Evolutionary conservation across 1,140 invertebrate genomes (phyloP).

Genomic region (Drepana arcuata): DNA sequence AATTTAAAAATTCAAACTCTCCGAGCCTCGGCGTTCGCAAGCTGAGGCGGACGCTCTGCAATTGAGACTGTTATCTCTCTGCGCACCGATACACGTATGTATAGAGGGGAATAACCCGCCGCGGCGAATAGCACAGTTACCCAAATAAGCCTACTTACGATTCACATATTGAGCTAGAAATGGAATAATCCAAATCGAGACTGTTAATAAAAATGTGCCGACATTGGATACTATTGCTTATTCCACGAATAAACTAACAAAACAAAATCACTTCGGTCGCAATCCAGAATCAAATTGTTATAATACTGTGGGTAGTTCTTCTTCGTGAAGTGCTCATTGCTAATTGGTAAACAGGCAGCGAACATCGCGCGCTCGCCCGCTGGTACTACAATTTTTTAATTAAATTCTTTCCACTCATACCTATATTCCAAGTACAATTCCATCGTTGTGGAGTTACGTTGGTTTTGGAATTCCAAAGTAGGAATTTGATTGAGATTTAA

Average conservation of each 20-base stretch:
- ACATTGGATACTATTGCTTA: constrained; percentile 22
- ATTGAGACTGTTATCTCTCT: constrained; percentile 60
- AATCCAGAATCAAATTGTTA: constrained; percentile 39
- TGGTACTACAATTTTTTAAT: constrained; percentile 54
- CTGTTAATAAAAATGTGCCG: constrained; percentile 21
- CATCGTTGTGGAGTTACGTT: constrained; percentile 30
- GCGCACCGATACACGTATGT: constrained; percentile 28
- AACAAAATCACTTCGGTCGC: constrained; percentile 13
- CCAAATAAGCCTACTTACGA: constrained; percentile 16
- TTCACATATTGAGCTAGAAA: constrained; percentile 11
- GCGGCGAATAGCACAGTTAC: constrained; percentile 26
- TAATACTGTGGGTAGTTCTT: constrained; percentile 34
- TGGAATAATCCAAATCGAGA: constrained; percentile 24
- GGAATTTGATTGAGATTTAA: constrained; percentile 54
- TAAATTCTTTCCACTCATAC: constrained; percentile 61
- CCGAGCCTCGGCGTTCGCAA: constrained; percentile 49
- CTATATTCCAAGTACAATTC: constrained; percentile 55
- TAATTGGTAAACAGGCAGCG: constrained; percentile 59
- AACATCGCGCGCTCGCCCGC: constrained; percentile 28
- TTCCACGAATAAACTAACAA: constrained; percentile 19
- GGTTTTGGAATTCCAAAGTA: constrained; percentile 39
- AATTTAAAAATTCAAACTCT: constrained; percentile 74
- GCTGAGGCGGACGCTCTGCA: constrained; percentile 51
- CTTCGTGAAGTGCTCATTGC: constrained; percentile 28
- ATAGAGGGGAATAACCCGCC: constrained; percentile 28